phyloP scores from a whole-genome alignment of 2,113 vertebrate genomes.

The Phrynosoma platyrhinos region DNA sequence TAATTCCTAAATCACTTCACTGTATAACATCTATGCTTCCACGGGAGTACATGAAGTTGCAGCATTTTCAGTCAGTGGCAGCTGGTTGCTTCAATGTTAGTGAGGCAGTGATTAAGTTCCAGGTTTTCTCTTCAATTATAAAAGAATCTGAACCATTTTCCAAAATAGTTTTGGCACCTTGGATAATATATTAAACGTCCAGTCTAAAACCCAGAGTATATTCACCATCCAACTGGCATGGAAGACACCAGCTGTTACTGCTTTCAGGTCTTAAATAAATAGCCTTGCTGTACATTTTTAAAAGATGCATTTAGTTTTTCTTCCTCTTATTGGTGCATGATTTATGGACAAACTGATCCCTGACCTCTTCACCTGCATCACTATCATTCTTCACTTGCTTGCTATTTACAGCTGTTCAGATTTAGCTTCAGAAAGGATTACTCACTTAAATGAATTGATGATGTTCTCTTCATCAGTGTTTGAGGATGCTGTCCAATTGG shows the following conservation, averaged over 20 bases:
- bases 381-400: constrained; percentile 40
- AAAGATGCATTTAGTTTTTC: not conserved
- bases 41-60: too few relatives aligned
- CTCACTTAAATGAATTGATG: constrained; percentile 37
- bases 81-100: too few relatives aligned
- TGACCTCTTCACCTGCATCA: constrained; percentile 48
- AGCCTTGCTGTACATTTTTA: not conserved
- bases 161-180: too few relatives aligned
- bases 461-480: not conserved
- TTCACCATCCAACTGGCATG: rapidly evolving
- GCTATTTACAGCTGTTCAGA: constrained; percentile 51
- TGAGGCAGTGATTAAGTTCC: too few relatives aligned
- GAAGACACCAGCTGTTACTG: too few relatives aligned
- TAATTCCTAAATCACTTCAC: too few relatives aligned
- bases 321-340: constrained; percentile 16
- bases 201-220: too few relatives aligned
- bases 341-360: constrained; percentile 57
- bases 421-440: constrained; percentile 47
- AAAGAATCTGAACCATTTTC: not conserved
- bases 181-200: too few relatives aligned
- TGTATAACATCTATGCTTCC: too few relatives aligned
- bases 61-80: too few relatives aligned
- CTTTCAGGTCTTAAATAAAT: not conserved
- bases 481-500: not conserved
- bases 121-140: too few relatives aligned